These are phyloP conservation scores for Syngnathus floridae DNA, from an alignment of 2,113 vertebrate genomes.

Conservation along the genomic window DNA sequence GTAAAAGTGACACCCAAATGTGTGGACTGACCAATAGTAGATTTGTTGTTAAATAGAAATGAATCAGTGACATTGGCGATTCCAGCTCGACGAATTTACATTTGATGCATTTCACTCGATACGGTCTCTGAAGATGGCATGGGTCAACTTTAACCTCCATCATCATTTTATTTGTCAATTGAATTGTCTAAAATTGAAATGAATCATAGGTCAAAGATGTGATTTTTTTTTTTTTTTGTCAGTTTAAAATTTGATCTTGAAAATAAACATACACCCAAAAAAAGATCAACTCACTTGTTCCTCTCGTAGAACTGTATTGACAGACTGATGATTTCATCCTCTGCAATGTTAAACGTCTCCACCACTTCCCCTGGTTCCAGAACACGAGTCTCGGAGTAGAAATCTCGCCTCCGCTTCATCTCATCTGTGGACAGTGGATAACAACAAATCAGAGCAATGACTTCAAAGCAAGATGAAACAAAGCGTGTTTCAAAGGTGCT, in stretches of 20 bases:
- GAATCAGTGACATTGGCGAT: too few species aligned
- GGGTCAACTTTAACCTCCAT: too few species aligned
- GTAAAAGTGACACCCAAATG: too few species aligned
- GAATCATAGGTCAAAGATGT: not conserved
- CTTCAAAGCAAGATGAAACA: not conserved
- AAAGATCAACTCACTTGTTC: conserved; percentile 69
- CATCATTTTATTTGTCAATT: too few species aligned
- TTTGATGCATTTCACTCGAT: too few species aligned
- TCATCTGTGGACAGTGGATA: conserved; percentile 71
- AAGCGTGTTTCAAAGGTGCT: not conserved
- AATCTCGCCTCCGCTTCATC: conserved; percentile 88
- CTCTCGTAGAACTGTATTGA: conserved; percentile 90
- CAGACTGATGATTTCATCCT: conserved; percentile 89
- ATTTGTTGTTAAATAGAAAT: too few species aligned
- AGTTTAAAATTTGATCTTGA: not conserved
- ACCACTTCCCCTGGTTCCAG: conserved; percentile 75
- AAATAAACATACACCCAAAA: not conserved
- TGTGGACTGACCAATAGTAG: too few species aligned
- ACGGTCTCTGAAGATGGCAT: too few species aligned
- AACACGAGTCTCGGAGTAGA: conserved; percentile 78
- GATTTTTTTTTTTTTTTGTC: not conserved
- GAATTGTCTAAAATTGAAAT: not conserved
- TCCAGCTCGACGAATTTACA: too few species aligned
- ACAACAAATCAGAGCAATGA: not conserved
- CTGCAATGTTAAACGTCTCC: conserved; percentile 76